Conservation (phyloP, 2,113 vertebrate genomes). For the Bostrychus sinensis region DNA sequence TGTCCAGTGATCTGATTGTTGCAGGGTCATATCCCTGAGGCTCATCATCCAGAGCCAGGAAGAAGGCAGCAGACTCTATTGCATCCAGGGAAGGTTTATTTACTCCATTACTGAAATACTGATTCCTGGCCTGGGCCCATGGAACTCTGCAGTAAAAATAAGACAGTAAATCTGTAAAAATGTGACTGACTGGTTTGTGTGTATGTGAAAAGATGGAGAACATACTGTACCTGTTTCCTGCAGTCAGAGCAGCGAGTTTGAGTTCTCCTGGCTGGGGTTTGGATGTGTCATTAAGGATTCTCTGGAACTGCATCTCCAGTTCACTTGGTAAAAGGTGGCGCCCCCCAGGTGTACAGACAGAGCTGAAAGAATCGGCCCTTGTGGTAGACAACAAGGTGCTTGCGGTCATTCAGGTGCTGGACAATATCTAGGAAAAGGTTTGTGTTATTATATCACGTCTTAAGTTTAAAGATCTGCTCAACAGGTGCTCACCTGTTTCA, state of each 20-base stretch:
- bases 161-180: background rate
- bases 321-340: constrained; percentile 85
- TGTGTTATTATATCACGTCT: background rate
- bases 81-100: constrained; percentile 85
- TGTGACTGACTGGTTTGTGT: background rate
- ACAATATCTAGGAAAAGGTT: constrained; percentile 78
- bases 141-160: constrained; percentile 77
- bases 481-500: constrained; percentile 81
- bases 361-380: constrained; percentile 88
- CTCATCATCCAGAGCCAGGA: constrained; percentile 87
- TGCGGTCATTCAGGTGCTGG: constrained; percentile 87
- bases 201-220: constrained; percentile 4
- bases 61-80: constrained; percentile 90
- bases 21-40: constrained; percentile 75
- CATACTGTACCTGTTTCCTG: constrained; percentile 89
- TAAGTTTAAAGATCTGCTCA: background rate
- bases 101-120: constrained; percentile 83
- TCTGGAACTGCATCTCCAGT: constrained; percentile 90
- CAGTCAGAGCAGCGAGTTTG: constrained; percentile 86
- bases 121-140: constrained; percentile 87
- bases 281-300: constrained; percentile 86
- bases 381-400: constrained; percentile 90
- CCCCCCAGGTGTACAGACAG: constrained; percentile 88
- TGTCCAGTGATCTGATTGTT: constrained; percentile 79
- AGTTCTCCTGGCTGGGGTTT: constrained; percentile 86